Evolutionary conservation across 2,113 vertebrate species (phyloP).

Genomic region (Melanerpes aurifrons): DNA sequence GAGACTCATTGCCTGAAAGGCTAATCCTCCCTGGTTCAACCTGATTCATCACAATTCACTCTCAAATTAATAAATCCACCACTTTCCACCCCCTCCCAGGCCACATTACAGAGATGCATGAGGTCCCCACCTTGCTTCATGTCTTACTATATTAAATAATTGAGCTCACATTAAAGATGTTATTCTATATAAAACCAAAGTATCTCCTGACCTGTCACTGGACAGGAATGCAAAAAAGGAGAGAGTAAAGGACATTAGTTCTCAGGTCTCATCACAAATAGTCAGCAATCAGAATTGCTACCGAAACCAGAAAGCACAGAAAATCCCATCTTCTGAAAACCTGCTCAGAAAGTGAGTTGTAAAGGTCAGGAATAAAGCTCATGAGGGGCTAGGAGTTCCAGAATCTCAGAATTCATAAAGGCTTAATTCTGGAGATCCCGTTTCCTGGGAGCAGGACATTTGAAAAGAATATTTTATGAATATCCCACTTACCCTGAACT

Average conservation of each 20-base stretch:
- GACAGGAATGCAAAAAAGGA: neutral
- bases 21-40: neutral
- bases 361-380: constrained; percentile 10
- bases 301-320: neutral
- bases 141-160: neutral
- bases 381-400: neutral
- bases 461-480: neutral
- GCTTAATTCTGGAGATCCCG: neutral
- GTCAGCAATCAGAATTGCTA: neutral
- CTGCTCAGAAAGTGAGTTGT: neutral
- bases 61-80: neutral
- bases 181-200: neutral
- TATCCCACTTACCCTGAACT: neutral
- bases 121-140: neutral
- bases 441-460: neutral
- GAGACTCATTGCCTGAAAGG: neutral
- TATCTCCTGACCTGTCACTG: neutral
- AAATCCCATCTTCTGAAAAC: neutral
- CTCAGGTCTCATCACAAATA: neutral
- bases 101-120: neutral
- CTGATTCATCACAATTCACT: neutral
- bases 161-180: neutral
- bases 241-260: neutral
- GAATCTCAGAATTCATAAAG: neutral
- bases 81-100: neutral